Conservation (phyloP, 1,140 invertebrate genomes). For the Trichonephila clavipes region DNA sequence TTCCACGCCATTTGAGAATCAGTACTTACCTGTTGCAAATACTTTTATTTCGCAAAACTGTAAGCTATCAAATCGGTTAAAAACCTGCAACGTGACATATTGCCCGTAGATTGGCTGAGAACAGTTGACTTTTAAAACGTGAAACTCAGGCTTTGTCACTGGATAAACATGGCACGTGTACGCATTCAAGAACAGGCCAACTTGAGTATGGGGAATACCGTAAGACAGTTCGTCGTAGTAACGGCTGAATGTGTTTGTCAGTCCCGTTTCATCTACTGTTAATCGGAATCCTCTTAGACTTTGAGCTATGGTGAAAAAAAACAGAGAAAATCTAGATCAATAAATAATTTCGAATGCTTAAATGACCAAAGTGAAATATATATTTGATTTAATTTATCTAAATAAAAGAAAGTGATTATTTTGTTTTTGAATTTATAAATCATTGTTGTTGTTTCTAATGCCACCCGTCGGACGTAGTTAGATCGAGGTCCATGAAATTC, state of each 20-base stretch:
- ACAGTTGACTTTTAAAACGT: slow-evolving; percentile 77
- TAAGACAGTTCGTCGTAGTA: slow-evolving; percentile 78
- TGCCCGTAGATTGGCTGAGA: slow-evolving; percentile 78
- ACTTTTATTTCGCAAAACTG: slow-evolving; percentile 78
- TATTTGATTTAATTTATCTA: no score
- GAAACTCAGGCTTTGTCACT: slow-evolving; percentile 76
- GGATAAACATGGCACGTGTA: slow-evolving; percentile 78
- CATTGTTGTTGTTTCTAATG: no score
- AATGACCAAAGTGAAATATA: no score
- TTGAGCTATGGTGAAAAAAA: slow-evolving; percentile 62
- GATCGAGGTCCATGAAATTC: no score
- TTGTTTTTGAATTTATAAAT: no score
- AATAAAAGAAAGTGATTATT: no score
- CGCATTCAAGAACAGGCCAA: slow-evolving; percentile 76
- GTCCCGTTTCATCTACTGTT: slow-evolving; percentile 77
- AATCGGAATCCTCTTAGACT: slow-evolving; percentile 78
- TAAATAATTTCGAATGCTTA: no score
- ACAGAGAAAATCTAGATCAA: background rate
- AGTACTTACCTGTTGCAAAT: slow-evolving; percentile 77
- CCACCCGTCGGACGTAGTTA: no score
- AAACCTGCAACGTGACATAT: slow-evolving; percentile 78
- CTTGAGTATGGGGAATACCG: slow-evolving; percentile 77
- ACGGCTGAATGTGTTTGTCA: slow-evolving; percentile 67
- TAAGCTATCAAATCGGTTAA: slow-evolving; percentile 78
- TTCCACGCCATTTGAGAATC: no score